Conservation (phyloP, 53 echinoderm and acorn worm species). For the Crossaster papposus region DNA sequence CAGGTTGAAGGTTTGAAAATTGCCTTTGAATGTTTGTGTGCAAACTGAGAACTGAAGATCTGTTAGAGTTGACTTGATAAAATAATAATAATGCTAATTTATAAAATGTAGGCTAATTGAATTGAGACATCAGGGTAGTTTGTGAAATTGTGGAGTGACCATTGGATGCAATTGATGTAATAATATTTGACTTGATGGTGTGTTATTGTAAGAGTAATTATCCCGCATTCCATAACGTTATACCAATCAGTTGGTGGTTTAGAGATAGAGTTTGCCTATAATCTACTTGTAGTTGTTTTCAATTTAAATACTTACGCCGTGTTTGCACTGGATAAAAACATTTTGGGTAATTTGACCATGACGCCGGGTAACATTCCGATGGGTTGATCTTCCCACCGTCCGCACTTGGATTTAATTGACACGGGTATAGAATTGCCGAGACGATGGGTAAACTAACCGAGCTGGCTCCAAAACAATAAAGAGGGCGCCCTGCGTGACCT, state of each 20-base stretch:
- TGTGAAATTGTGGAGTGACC: background rate
- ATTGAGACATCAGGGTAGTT: constrained; percentile 45
- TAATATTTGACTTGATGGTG: background rate
- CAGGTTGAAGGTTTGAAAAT: background rate
- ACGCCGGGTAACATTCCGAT: too few species aligned
- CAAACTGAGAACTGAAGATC: background rate
- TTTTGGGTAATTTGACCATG: too few species aligned
- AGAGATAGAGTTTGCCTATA: background rate
- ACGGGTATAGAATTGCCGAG: too few species aligned
- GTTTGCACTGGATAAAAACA: too few species aligned
- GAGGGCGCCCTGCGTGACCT: too few species aligned
- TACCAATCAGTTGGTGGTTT: constrained; percentile 11
- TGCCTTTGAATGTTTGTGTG: background rate
- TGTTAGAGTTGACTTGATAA: background rate
- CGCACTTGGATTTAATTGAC: too few species aligned
- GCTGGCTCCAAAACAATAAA: too few species aligned
- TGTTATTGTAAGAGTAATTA: background rate
- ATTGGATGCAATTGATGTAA: constrained; percentile 41
- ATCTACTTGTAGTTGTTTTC: background rate
- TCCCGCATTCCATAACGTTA: constrained; percentile 44
- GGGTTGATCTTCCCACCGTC: too few species aligned
- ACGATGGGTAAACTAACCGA: too few species aligned
- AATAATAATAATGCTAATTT: background rate
- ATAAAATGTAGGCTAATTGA: constrained; percentile 13
- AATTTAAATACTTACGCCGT: background rate